Conservation (phyloP, 2,888 invertebrate species). For the Timandra comae region DNA sequence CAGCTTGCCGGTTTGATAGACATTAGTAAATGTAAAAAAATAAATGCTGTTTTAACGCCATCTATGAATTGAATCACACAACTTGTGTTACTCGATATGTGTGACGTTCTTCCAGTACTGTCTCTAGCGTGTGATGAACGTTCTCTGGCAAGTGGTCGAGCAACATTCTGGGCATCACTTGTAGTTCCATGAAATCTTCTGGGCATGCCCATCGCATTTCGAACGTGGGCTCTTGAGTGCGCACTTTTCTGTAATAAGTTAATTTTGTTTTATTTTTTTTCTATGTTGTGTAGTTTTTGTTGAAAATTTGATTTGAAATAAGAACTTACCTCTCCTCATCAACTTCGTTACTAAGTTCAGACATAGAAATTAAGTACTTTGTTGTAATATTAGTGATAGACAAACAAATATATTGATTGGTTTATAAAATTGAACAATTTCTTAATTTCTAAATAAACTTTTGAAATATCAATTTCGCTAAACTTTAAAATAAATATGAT, state of each 20-base stretch:
- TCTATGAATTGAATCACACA: constrained; percentile 26
- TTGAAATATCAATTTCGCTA: no score
- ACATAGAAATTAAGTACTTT: background rate
- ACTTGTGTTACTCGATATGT: constrained; percentile 62
- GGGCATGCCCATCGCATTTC: constrained; percentile 89
- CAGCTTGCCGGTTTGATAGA: constrained; percentile 1
- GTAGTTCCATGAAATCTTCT: constrained; percentile 87
- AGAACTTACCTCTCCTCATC: no score
- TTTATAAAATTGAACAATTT: no score
- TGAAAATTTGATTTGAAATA: no score
- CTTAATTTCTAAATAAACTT: no score
- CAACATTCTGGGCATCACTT: constrained; percentile 90
- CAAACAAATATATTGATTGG: no score
- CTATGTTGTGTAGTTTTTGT: background rate
- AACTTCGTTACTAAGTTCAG: no score
- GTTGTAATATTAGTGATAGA: no score
- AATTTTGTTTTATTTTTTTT: background rate
- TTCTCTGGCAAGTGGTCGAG: constrained; percentile 91
- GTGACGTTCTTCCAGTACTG: constrained; percentile 75
- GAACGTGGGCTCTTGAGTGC: constrained; percentile 79
- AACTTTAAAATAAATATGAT: no score
- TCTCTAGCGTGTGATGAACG: constrained; percentile 82
- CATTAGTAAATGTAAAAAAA: constrained; percentile 8
- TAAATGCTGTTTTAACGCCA: constrained; percentile 17
- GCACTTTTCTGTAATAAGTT: constrained; percentile 71